Evolutionary conservation across 2,888 invertebrate species (phyloP), one percentile per base, ranked within the genome.

Genomic region (Melieria picta): DNA sequence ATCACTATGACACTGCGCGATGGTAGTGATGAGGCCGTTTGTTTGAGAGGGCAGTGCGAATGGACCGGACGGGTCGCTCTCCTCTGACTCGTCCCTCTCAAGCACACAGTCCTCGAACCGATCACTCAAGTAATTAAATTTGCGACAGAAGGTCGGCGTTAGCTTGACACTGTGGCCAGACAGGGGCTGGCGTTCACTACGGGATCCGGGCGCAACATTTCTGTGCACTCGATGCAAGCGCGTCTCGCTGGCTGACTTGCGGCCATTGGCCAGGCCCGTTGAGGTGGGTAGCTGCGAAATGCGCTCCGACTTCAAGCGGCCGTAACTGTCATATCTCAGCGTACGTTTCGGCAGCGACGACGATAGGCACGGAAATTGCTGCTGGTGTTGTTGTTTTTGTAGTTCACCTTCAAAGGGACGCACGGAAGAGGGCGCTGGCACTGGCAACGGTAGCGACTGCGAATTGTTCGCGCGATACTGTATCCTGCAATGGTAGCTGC

Each of bases 311-410:
- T 81, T 84, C 4, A 84, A 76, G 47, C 83, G 81, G 0, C 83
- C 85, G 63, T 80, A 78, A 66, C 78, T 80, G 77, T 84, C 85
- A 75, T 84, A 84, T 56, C 83, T 80, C 42, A 83, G 43, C 11
- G 80, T 79, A 65, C 80, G 79, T 55, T 79, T 76, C 6, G 77
- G 66, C 13, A 72, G 56, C 11, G 69, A 47, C 11, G 69, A 65
- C 11, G 65, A 61, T 42, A 62, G 56, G 46, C 56, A 61, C 52
- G 52, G 52, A 52, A 52, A 9, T 52, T 50, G 50, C 11, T 50
- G 50, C 30, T 3, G 30, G 30, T 30, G 58, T 5, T 65, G 50
- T 30, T 63, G 62, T 68, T 42, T 52, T 69, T 66, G 55, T 47
- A 30, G 42, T 65, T 52, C 61, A 45, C 55, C 55, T 11, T 16